Evolutionary conservation across 2,888 invertebrate genomes (phyloP).

Genomic region (Linnaemya tessellans): DNA sequence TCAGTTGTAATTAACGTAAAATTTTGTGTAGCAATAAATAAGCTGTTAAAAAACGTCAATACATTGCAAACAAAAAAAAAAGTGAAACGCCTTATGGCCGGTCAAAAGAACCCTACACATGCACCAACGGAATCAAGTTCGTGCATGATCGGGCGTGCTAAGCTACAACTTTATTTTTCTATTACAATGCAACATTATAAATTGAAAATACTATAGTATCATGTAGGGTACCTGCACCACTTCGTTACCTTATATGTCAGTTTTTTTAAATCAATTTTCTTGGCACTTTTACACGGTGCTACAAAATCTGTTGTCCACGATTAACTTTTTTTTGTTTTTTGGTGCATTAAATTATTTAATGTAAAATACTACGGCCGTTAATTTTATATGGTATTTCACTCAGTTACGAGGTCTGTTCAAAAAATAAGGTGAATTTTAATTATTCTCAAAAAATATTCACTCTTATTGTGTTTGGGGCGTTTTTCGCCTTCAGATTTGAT

Average conservation of each 20-base stretch:
- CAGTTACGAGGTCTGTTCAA: no score
- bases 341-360: no score
- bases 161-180: not conserved
- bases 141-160: not conserved
- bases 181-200: no score
- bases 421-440: no score
- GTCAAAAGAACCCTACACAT: not conserved
- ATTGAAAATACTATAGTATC: not conserved
- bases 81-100: not conserved
- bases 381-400: no score
- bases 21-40: constrained; percentile 64
- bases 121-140: not conserved
- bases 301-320: no score
- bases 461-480: no score
- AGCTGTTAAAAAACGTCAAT: constrained; percentile 22
- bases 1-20: constrained; percentile 60
- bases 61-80: not conserved
- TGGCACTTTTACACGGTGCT: not conserved
- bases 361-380: no score
- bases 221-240: constrained; percentile 7
- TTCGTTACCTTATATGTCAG: constrained; percentile 8
- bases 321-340: no score
- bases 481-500: no score
- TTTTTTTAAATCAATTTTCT: constrained; percentile 40
- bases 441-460: no score